Percentiles rank a stretch among this genome's conserved stretches.
phyloP scores from a whole-genome alignment of 2,888 invertebrate genomes.

The Caenorhabditis zanzibari region DNA sequence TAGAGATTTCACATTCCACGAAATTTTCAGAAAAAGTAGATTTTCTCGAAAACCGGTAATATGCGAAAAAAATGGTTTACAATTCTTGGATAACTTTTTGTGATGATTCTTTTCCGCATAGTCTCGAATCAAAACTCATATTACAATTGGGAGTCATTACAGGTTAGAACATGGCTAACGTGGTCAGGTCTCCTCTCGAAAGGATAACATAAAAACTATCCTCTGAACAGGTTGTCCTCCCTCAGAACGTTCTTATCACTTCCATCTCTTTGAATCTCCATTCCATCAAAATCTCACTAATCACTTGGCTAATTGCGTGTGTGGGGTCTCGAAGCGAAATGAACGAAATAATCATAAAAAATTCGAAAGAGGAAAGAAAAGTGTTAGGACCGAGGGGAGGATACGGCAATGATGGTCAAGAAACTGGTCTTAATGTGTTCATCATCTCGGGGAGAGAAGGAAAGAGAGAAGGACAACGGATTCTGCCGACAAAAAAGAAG shows the following conservation, averaged over 20 bases:
- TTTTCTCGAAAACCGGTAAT: no score
- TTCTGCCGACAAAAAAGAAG: slow-evolving; percentile 12
- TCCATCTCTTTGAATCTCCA: neutral
- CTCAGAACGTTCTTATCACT: slow-evolving; percentile 12
- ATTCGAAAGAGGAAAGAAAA: neutral
- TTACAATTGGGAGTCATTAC: no score
- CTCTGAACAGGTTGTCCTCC: slow-evolving; percentile 18
- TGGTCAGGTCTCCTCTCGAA: slow-evolving; percentile 3
- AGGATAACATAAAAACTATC: neutral
- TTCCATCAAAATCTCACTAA: neutral
- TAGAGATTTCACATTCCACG: no score
- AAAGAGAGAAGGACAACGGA: neutral
- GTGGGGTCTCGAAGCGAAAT: slow-evolving; percentile 2
- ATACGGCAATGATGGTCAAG: slow-evolving; percentile 1
- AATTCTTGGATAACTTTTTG: no score
- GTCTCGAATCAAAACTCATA: no score
- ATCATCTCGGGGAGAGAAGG: slow-evolving; percentile 24
- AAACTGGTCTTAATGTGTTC: slow-evolving; percentile 39
- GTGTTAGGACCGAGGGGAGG: slow-evolving; percentile 18
- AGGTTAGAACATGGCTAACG: slow-evolving; percentile 8
- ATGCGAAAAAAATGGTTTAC: no score
- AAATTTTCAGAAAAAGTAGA: no score
- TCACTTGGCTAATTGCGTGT: slow-evolving; percentile 15
- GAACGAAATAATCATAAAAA: slow-evolving; percentile 6
- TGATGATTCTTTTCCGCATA: no score